Conservation (phyloP, 2,797 vertebrate genomes). For the Bucorvus abyssinicus region DNA sequence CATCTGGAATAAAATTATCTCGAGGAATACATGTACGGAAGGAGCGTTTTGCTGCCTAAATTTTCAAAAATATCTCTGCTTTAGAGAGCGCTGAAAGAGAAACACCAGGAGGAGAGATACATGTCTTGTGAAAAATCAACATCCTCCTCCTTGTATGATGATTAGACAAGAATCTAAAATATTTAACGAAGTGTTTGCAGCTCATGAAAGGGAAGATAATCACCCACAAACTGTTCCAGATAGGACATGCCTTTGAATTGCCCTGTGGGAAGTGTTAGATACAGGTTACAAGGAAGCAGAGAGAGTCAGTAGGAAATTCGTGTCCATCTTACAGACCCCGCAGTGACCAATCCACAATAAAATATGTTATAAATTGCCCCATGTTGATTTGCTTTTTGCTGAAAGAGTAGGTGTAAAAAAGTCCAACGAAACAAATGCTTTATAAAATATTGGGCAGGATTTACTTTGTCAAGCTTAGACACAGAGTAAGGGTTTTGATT, state of each 20-base stretch:
- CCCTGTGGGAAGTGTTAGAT: not conserved
- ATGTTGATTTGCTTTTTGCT: not conserved
- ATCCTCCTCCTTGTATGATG: not conserved
- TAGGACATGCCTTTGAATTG: not conserved
- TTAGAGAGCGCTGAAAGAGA: not conserved
- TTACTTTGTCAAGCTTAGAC: not conserved
- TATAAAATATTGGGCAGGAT: not conserved
- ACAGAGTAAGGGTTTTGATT: not conserved
- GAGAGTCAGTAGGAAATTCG: not conserved
- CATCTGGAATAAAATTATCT: not conserved
- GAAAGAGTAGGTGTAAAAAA: not conserved
- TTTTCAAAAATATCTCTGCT: not conserved
- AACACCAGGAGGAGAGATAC: not conserved
- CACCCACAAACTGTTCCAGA: not conserved
- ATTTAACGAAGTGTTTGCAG: not conserved
- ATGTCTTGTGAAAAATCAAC: not conserved
- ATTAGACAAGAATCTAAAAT: not conserved
- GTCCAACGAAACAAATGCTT: not conserved
- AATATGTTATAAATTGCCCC: not conserved
- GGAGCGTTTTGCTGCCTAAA: not conserved
- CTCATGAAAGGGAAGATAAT: not conserved
- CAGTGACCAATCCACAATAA: not conserved
- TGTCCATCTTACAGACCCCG: not conserved
- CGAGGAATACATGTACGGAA: not conserved
- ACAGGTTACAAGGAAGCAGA: not conserved